phyloP scores from a whole-genome alignment of 2,797 vertebrate species.

The Garrulus glandarius region DNA sequence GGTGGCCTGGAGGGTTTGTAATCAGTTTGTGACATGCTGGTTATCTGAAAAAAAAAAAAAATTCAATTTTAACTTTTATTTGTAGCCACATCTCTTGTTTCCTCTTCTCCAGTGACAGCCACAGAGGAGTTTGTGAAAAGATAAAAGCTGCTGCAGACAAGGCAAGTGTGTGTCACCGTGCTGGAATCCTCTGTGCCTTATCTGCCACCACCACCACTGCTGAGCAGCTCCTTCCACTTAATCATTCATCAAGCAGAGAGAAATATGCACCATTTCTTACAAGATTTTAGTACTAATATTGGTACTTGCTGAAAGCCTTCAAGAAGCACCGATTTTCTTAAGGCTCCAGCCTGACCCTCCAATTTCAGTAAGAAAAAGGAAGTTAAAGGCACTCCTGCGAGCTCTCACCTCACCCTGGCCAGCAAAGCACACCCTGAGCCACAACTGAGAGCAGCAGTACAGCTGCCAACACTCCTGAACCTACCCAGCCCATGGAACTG shows the following conservation, averaged over 20 bases:
- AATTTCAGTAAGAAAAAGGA: neutral
- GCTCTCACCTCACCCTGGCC: neutral
- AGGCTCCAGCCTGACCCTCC: neutral
- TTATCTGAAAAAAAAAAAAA: neutral
- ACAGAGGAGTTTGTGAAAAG: neutral
- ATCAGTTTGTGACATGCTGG: neutral
- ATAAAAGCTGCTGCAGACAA: neutral
- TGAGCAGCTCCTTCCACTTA: neutral
- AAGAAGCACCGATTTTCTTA: neutral
- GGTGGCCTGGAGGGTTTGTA: neutral
- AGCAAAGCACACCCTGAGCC: neutral
- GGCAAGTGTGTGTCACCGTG: neutral
- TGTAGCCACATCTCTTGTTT: neutral
- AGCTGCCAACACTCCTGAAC: neutral
- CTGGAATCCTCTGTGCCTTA: neutral
- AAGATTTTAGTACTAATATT: neutral
- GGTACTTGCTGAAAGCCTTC: neutral
- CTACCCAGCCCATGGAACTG: neutral
- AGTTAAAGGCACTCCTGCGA: neutral
- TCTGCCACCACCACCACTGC: neutral
- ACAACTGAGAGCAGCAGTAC: neutral
- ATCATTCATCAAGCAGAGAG: accelerated
- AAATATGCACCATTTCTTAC: neutral
- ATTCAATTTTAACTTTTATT: neutral
- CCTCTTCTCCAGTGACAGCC: neutral